phyloP scores from a whole-genome alignment of 2,888 invertebrate genomes.

The Drosophila monieri region DNA sequence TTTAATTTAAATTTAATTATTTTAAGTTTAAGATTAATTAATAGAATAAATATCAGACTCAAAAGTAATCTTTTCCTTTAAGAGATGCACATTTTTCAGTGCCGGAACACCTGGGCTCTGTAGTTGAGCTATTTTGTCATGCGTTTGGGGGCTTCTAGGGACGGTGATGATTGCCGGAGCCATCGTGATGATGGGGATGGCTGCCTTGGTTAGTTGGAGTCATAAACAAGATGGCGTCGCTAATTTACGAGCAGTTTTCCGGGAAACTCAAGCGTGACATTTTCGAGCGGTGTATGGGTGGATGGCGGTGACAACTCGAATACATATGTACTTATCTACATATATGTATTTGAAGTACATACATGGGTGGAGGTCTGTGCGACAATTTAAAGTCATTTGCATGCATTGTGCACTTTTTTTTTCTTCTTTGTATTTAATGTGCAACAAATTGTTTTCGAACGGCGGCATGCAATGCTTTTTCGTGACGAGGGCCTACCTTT shows the following conservation, averaged over 20 bases:
- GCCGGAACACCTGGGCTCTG: not conserved
- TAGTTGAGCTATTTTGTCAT: not conserved
- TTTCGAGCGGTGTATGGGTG: slow-evolving; percentile 17
- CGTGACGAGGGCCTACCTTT: slow-evolving; percentile 41
- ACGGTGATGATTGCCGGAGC: not conserved
- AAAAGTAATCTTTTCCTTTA: not conserved
- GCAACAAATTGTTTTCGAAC: slow-evolving; percentile 81
- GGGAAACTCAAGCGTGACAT: slow-evolving; percentile 67
- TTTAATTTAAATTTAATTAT: too few relatives aligned
- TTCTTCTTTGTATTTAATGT: slow-evolving; percentile 57
- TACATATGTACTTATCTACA: not conserved
- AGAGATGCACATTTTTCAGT: not conserved
- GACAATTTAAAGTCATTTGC: slow-evolving; percentile 78
- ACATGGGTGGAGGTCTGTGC: slow-evolving; percentile 39
- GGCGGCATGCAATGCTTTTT: slow-evolving; percentile 67
- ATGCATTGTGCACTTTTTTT: slow-evolving; percentile 68
- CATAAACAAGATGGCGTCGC: slow-evolving; percentile 73
- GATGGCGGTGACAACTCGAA: slow-evolving; percentile 29
- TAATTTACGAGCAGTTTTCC: slow-evolving; percentile 68
- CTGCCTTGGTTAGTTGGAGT: slow-evolving; percentile 45
- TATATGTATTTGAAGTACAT: slow-evolving; percentile 2
- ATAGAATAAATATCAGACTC: too few relatives aligned
- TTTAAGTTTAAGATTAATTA: too few relatives aligned
- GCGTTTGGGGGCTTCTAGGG: not conserved
- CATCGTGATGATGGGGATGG: slow-evolving; percentile 16